Conservation (phyloP, 64 coral and sea anemone species). For the Montipora foliosa region DNA sequence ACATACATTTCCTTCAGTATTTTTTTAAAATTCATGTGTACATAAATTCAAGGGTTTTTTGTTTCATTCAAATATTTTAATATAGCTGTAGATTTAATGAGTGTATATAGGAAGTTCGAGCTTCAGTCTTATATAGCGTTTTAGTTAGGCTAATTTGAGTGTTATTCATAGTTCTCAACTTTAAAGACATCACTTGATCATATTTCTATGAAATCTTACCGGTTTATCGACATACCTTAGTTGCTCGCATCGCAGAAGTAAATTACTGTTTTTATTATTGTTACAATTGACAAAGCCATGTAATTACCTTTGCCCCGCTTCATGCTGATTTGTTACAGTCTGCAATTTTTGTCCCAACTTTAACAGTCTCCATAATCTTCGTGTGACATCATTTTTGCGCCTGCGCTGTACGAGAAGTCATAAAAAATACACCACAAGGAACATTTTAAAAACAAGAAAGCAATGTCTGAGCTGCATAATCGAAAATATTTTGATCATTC, state of each 20-base stretch:
- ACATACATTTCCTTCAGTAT: not conserved
- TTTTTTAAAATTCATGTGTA: slow-evolving; percentile 23
- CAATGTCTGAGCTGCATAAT: no score
- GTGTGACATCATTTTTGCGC: no score
- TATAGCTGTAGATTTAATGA: not conserved
- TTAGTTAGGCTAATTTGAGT: not conserved
- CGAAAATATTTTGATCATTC: no score
- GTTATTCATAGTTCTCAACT: not conserved
- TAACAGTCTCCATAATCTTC: no score
- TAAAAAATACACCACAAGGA: no score
- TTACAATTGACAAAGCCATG: slow-evolving; percentile 41
- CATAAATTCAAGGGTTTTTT: not conserved
- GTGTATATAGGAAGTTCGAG: not conserved
- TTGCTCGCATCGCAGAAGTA: not conserved
- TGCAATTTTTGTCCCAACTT: not conserved
- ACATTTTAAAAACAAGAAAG: no score
- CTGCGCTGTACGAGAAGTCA: no score
- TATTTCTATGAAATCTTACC: slow-evolving; percentile 16
- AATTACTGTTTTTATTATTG: not conserved
- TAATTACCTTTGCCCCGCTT: not conserved
- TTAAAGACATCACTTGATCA: not conserved
- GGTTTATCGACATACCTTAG: not conserved
- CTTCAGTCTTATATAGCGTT: not conserved
- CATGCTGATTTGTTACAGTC: not conserved
- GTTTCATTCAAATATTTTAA: slow-evolving; percentile 13